Conservation (phyloP, 2,113 vertebrate species). For the Nycticebus coucang region DNA sequence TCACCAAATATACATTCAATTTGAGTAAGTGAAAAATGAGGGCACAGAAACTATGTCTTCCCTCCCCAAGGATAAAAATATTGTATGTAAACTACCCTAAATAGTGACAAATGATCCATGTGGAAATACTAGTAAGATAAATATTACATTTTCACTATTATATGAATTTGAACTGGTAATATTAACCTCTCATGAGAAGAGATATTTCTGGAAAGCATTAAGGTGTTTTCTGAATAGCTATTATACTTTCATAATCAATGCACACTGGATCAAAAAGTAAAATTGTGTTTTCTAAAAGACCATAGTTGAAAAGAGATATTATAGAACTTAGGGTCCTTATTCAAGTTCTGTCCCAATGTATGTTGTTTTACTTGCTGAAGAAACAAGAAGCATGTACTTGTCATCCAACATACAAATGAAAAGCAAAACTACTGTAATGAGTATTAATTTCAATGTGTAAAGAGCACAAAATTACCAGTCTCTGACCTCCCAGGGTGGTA, state of each 20-base stretch:
- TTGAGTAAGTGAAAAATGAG: not conserved
- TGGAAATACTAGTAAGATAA: constrained; percentile 68
- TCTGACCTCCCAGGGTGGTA: not conserved
- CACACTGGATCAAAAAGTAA: constrained; percentile 33
- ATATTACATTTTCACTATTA: constrained; percentile 74
- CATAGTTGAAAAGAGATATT: constrained; percentile 51
- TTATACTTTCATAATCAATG: constrained; percentile 61
- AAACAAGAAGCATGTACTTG: constrained; percentile 64
- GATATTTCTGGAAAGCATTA: constrained; percentile 76
- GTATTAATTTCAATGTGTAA: constrained; percentile 48
- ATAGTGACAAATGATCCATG: constrained; percentile 58
- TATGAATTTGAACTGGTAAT: constrained; percentile 75
- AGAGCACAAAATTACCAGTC: not conserved
- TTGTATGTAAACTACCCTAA: constrained; percentile 61
- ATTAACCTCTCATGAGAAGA: constrained; percentile 76
- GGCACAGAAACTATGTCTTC: not conserved
- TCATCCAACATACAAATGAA: constrained; percentile 20
- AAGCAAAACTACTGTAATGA: constrained; percentile 19
- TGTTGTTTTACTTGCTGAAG: constrained; percentile 22
- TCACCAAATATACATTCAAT: not conserved
- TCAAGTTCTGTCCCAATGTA: not conserved
- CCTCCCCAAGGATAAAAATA: constrained; percentile 62
- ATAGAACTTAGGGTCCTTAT: not conserved
- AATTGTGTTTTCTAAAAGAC: constrained; percentile 48
- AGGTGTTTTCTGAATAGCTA: constrained; percentile 26